phyloP scores from a whole-genome alignment of 2,113 vertebrate genomes.

The Xiphophorus hellerii region DNA sequence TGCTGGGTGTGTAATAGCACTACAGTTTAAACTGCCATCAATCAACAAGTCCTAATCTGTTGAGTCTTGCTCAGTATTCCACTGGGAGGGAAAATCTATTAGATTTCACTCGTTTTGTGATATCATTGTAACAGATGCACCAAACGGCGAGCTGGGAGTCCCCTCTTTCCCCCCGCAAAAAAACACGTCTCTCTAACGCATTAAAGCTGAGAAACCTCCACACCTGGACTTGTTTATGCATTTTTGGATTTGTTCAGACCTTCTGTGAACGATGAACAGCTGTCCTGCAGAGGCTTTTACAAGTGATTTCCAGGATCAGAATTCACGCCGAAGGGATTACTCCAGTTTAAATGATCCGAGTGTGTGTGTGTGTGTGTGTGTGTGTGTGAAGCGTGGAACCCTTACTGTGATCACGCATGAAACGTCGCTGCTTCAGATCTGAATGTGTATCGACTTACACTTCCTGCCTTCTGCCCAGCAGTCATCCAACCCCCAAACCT shows the following conservation, averaged over 20 bases:
- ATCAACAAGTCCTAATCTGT: slow-evolving; percentile 79
- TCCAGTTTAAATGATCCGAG: slow-evolving; percentile 61
- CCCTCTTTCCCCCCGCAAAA: not conserved
- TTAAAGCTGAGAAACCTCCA: slow-evolving; percentile 41
- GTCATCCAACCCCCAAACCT: slow-evolving; percentile 52
- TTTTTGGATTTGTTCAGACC: slow-evolving; percentile 5
- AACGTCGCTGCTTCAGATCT: slow-evolving; percentile 66
- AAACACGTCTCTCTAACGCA: slow-evolving; percentile 32
- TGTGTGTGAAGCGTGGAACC: slow-evolving; percentile 59
- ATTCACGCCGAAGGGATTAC: slow-evolving; percentile 54
- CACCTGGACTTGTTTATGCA: slow-evolving; percentile 25
- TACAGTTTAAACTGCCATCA: slow-evolving; percentile 75
- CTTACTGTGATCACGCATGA: slow-evolving; percentile 67
- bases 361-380: slow-evolving; percentile 25
- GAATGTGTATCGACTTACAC: slow-evolving; percentile 73
- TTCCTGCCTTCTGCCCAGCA: slow-evolving; percentile 61
- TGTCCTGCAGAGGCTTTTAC: slow-evolving; percentile 47
- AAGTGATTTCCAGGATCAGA: slow-evolving; percentile 42
- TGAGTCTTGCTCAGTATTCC: slow-evolving; percentile 71
- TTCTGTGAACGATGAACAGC: slow-evolving; percentile 43
- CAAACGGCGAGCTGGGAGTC: slow-evolving; percentile 62
- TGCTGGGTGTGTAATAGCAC: slow-evolving; percentile 61
- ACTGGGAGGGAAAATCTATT: slow-evolving; percentile 66
- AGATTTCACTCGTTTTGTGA: slow-evolving; percentile 75
- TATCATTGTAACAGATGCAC: slow-evolving; percentile 69